Evolutionary conservation across 2,113 vertebrate species (phyloP).

Genomic region (Hyla sarda): DNA sequence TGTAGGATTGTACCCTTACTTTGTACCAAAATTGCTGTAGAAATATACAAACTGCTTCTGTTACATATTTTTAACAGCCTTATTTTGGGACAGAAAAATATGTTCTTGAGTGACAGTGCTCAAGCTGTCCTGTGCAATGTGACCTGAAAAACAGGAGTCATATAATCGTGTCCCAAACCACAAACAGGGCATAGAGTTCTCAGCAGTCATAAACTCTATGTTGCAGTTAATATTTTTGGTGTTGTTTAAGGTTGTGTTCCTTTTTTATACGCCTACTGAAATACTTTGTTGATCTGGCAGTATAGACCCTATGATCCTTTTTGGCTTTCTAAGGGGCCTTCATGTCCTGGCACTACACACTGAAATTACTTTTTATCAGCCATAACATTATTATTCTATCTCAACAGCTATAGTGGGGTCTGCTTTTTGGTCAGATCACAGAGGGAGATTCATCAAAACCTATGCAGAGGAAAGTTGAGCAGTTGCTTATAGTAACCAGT

Average conservation of each 20-base stretch:
- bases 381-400: background rate
- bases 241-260: background rate
- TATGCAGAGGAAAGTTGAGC: no score
- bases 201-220: background rate
- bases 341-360: background rate
- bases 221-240: background rate
- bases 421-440: background rate
- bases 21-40: background rate
- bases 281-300: background rate
- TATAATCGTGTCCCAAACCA: constrained; percentile 40
- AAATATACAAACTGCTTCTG: background rate
- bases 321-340: background rate
- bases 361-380: background rate
- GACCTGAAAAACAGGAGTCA: constrained; percentile 23
- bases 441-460: no score
- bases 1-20: background rate
- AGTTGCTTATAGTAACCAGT: background rate
- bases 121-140: background rate
- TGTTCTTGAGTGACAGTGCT: background rate
- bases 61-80: constrained; percentile 8
- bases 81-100: constrained; percentile 28
- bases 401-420: background rate
- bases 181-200: constrained; percentile 42
- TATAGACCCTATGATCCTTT: background rate
- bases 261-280: background rate